Percentiles rank a stretch among this genome's conserved stretches.
Conservation (phyloP, 1,140 invertebrate species). For the Zaprionus gabonicus region DNA sequence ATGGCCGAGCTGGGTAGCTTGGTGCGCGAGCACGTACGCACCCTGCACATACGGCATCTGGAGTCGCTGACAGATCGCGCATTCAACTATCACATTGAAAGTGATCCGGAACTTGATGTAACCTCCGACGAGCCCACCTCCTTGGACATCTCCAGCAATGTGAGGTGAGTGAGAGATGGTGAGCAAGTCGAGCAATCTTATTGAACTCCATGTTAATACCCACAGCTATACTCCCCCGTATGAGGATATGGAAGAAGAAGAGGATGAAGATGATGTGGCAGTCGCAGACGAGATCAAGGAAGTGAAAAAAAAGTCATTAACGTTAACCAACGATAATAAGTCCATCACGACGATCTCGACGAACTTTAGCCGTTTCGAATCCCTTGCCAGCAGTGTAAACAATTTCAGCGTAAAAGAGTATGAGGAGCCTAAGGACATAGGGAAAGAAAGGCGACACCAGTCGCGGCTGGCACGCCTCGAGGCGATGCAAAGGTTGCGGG, state of each 20-base stretch:
- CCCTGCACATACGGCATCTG: slow-evolving; percentile 65
- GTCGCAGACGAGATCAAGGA: no score
- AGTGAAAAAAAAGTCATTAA: no score
- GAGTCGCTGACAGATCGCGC: slow-evolving; percentile 53
- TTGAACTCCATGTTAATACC: no score
- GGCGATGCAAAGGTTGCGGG: slow-evolving; percentile 49
- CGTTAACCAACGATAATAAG: no score
- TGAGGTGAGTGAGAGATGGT: slow-evolving; percentile 2
- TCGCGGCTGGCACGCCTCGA: slow-evolving; percentile 41
- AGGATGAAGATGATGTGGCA: not conserved
- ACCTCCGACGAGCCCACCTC: slow-evolving; percentile 47
- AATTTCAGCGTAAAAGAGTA: not conserved
- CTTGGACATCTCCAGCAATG: slow-evolving; percentile 57
- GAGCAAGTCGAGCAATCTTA: not conserved
- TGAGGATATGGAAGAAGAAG: not conserved
- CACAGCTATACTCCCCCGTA: not conserved
- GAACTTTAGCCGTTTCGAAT: no score
- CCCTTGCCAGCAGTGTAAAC: not conserved
- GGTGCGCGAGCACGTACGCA: slow-evolving; percentile 43
- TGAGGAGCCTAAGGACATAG: not conserved
- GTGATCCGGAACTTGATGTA: slow-evolving; percentile 39
- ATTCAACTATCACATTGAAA: slow-evolving; percentile 35
- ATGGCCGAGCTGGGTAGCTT: slow-evolving; percentile 51
- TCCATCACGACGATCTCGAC: no score
- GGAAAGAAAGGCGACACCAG: not conserved